These are phyloP conservation scores for Leuciscus idus DNA, from an alignment of 2,113 vertebrate species.

Conservation along the genomic window DNA sequence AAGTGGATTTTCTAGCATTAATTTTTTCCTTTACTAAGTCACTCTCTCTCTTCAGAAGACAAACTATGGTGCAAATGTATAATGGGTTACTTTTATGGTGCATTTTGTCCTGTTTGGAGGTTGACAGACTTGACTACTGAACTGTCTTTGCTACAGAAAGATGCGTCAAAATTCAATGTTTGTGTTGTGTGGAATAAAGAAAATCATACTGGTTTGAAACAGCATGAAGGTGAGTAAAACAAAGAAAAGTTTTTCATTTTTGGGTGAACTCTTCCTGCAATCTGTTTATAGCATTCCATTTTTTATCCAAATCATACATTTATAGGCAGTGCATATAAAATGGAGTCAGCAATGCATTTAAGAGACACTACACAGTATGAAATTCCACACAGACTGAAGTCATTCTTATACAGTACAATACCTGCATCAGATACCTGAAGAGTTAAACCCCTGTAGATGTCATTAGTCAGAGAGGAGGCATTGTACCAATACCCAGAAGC, in stretches of 20 bases:
- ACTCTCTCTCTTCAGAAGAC: too few relatives aligned
- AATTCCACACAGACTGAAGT: not conserved
- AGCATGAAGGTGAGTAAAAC: not conserved
- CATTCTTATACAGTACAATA: not conserved
- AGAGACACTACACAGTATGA: not conserved
- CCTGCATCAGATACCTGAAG: slow-evolving; percentile 25
- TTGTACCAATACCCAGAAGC: slow-evolving; percentile 40
- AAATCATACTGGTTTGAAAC: not conserved
- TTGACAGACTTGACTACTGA: not conserved
- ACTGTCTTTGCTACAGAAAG: not conserved
- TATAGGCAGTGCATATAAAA: not conserved
- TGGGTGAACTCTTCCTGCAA: not conserved
- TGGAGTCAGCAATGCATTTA: not conserved
- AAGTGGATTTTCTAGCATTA: not conserved
- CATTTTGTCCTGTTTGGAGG: not conserved
- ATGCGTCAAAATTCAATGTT: not conserved
- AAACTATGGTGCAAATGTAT: not conserved
- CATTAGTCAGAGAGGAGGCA: slow-evolving; percentile 49
- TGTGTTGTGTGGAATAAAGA: not conserved
- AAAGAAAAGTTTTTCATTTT: not conserved
- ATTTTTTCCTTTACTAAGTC: not conserved
- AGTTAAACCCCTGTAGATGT: slow-evolving; percentile 50
- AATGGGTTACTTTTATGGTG: not conserved
- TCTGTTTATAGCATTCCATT: not conserved
- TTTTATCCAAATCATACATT: not conserved